These are phyloP conservation scores for Zelleria hepariella DNA, from an alignment of 2,888 invertebrate species.

Conservation along the genomic window DNA sequence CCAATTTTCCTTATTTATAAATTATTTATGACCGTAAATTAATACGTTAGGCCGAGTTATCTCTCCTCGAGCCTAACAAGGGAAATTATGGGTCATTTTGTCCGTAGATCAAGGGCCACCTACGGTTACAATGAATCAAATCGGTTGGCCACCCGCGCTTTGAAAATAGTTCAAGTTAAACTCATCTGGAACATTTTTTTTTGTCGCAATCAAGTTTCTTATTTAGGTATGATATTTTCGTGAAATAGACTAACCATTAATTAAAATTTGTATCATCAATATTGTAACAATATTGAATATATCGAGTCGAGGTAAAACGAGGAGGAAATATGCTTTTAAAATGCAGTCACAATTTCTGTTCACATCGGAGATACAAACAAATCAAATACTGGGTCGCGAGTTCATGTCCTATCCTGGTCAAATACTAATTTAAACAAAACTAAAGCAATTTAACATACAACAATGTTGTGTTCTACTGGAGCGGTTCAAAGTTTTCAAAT, in stretches of 20 bases:
- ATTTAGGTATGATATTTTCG: neutral
- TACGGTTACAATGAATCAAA: constrained; percentile 54
- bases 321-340: too few relatives aligned
- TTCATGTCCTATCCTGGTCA: too few relatives aligned
- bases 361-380: too few relatives aligned
- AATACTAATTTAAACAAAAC: neutral
- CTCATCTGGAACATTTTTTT: constrained; percentile 34
- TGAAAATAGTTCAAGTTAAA: constrained; percentile 32
- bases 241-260: too few relatives aligned
- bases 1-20: constrained; percentile 25
- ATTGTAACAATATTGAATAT: too few relatives aligned
- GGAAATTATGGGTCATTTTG: constrained; percentile 63
- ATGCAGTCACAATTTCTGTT: too few relatives aligned
- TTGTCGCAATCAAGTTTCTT: constrained; percentile 11
- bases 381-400: too few relatives aligned
- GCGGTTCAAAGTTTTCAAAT: neutral
- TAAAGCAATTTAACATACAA: neutral
- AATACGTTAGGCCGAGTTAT: constrained; percentile 48
- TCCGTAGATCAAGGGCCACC: constrained; percentile 52
- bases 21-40: constrained; percentile 52
- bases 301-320: too few relatives aligned
- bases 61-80: constrained; percentile 47
- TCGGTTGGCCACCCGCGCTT: constrained; percentile 52
- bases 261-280: too few relatives aligned
- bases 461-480: neutral